Base-by-base conservation (phyloP, 2,888 invertebrate genomes). In the Nomada fabriciana region DNA sequence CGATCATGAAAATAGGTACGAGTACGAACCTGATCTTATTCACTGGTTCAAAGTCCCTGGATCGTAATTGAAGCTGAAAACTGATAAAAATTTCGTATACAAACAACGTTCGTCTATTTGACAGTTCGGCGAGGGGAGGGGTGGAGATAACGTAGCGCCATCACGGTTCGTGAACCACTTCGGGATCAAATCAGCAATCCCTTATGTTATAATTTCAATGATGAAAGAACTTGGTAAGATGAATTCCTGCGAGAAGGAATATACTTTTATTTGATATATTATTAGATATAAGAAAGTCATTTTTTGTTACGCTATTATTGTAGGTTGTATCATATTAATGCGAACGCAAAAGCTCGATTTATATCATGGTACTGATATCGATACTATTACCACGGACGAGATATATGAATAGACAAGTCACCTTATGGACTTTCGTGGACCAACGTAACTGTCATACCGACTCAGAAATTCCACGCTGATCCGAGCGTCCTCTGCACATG, bases 101-200 rank as follows among this genome's bases (percentile, higher is more conserved):
- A 92, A 92, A 92, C 92, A 92, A 91, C 89, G 84, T 89, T 89
- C 82, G 84, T 76, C 84, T 78, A 90, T 91, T 91, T 91, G 91
- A 92, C 92, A 91, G 91, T 86, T 91, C 64, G 59, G 60, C 71
- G 68, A 79, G 80, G 82, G 82, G 79, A 82, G 86, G 88, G 87
- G 64, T 80, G 70, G 23, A 67, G 76, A 61, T 71, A 78, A 57
- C 10, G 82, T 87, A 74, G 82, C 87, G 87, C 85, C 87, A 59
- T 82, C 85, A 23, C 50, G 43, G 55, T 73, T 15, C 20, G 61
- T 73, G 71, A 84, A 60, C 65, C 57, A 69, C 55, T 74, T 79
- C 59, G 65, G 57, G 71, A 76, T 76, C 75, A 83, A 83, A 84
- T 82, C 82, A 82, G 82, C 82, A 82, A 81, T 76, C 47, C 47